These are phyloP conservation scores for Epiperipatus broadwayi DNA, from an alignment of 2,888 invertebrate genomes.

Conservation along the genomic window DNA sequence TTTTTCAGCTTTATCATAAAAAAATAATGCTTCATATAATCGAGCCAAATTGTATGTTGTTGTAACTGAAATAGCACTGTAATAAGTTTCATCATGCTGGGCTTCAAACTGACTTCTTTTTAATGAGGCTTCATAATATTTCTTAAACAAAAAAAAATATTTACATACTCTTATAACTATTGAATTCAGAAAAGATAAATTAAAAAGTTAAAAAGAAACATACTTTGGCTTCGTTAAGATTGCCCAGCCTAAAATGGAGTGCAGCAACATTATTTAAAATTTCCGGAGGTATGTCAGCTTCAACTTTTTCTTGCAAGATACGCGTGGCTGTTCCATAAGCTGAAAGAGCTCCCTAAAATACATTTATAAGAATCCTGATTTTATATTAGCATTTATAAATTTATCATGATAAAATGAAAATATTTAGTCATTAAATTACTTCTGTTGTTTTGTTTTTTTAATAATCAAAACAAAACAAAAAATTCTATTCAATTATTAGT, in stretches of 20 bases:
- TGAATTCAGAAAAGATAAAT: neutral
- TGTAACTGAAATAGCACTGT: conserved; percentile 85
- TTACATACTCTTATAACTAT: neutral
- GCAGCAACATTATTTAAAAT: conserved; percentile 94
- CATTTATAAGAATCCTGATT: too few relatives aligned
- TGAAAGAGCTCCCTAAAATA: conserved; percentile 61
- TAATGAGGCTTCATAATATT: conserved; percentile 57
- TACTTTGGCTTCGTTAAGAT: conserved; percentile 59
- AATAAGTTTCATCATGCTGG: conserved; percentile 76
- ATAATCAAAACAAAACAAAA: too few relatives aligned
- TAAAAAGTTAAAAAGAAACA: neutral
- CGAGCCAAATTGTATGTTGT: conserved; percentile 90
- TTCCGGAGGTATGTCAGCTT: conserved; percentile 87
- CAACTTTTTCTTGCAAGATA: conserved; percentile 74
- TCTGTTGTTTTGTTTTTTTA: too few relatives aligned
- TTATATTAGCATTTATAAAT: too few relatives aligned
- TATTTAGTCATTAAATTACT: too few relatives aligned
- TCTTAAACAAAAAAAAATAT: conserved; percentile 20
- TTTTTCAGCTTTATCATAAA: conserved; percentile 82
- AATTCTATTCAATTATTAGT: too few relatives aligned
- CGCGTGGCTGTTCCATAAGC: conserved; percentile 84
- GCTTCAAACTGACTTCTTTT: conserved; percentile 60
- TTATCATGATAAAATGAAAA: too few relatives aligned
- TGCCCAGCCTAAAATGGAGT: conserved; percentile 60
- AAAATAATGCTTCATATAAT: conserved; percentile 73